phyloP scores from a whole-genome alignment of 2,113 vertebrate species.

The Herpailurus yagouaroundi region DNA sequence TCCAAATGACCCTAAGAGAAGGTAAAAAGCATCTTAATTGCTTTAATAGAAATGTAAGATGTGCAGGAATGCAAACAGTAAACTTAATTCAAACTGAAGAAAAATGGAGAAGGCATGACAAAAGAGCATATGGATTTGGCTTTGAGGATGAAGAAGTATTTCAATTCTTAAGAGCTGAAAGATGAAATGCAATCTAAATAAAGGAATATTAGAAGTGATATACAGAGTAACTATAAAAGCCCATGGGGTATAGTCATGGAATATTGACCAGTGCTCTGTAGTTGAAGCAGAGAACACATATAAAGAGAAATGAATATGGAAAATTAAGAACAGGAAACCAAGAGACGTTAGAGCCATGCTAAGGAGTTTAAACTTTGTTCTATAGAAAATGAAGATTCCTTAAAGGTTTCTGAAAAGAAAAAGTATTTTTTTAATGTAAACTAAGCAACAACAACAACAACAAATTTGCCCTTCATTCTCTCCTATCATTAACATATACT shows the following conservation, averaged over 20 bases:
- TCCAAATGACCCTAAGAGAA: not conserved
- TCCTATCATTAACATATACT: not conserved
- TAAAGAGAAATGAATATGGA: not conserved
- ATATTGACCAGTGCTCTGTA: not conserved
- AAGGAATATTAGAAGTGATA: not conserved
- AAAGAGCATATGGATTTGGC: not conserved
- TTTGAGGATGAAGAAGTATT: not conserved
- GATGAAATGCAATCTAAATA: not conserved
- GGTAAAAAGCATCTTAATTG: conserved; percentile 12
- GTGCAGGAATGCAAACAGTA: not conserved
- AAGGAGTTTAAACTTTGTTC: not conserved
- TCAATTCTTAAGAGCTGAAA: conserved; percentile 8
- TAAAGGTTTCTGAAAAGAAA: not conserved
- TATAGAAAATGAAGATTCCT: not conserved
- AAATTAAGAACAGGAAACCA: not conserved
- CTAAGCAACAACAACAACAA: not conserved
- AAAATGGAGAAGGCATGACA: not conserved
- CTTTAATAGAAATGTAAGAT: conserved; percentile 2
- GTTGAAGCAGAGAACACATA: not conserved
- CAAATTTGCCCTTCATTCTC: not conserved
- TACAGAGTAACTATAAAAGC: not conserved
- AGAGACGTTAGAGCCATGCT: not conserved
- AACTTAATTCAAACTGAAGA: not conserved
- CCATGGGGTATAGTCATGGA: not conserved
- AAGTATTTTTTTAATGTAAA: not conserved